Conservation (phyloP, 2,113 vertebrate genomes). For the Opisthocomus hoazin region DNA sequence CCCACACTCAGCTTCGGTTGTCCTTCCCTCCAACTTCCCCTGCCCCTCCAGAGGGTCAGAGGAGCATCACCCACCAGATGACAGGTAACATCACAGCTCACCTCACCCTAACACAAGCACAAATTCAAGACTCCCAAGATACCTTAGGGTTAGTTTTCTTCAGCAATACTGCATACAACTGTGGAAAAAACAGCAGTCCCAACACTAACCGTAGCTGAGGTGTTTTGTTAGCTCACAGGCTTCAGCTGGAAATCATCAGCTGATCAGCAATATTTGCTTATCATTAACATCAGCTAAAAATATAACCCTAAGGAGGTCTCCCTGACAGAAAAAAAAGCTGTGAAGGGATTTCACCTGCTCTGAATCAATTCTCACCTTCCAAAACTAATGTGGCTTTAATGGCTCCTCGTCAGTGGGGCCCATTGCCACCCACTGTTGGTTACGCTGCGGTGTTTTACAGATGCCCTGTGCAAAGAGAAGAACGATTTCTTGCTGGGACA, state of each 20-base stretch:
- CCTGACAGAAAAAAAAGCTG: background rate
- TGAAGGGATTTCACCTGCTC: background rate
- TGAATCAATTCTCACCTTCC: background rate
- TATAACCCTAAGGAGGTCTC: background rate
- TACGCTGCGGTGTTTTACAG: background rate
- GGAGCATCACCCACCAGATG: background rate
- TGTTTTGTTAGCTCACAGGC: background rate
- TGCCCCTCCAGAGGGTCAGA: background rate
- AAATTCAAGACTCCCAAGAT: background rate
- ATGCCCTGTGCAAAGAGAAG: background rate
- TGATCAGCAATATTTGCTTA: background rate
- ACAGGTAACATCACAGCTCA: background rate
- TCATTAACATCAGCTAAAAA: background rate
- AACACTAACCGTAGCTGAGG: accelerated
- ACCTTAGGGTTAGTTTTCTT: background rate
- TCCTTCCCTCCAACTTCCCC: background rate
- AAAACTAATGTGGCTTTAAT: background rate
- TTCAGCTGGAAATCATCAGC: background rate
- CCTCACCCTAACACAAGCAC: background rate
- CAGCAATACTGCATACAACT: background rate
- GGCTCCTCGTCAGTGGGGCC: background rate
- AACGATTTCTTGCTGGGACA: background rate
- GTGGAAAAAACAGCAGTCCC: background rate
- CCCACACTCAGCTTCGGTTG: background rate
- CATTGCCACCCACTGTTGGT: background rate